phyloP scores from a whole-genome alignment of 92 coral and sea anemone species.

The Zoanthus gigantus region DNA sequence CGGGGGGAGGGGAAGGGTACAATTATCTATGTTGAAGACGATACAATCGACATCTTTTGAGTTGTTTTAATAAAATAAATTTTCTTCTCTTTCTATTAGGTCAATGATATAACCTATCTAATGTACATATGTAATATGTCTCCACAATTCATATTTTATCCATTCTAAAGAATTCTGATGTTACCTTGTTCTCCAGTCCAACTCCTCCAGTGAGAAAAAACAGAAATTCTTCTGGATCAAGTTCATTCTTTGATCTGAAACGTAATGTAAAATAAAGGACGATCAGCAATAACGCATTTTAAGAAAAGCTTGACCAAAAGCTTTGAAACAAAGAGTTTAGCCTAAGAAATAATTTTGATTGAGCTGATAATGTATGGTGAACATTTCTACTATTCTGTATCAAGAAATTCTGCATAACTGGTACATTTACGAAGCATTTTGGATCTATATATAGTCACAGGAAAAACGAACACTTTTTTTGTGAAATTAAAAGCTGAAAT shows the following conservation, averaged over 20 bases:
- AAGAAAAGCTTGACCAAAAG: neutral
- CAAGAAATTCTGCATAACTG: too few species aligned
- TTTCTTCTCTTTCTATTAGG: neutral
- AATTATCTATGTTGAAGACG: too few species aligned
- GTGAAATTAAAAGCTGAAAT: too few species aligned
- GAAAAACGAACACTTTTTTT: neutral
- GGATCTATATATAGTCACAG: too few species aligned
- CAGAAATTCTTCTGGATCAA: conserved; percentile 94
- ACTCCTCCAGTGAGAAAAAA: conserved; percentile 99
- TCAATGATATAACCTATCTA: neutral
- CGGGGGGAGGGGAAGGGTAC: too few species aligned
- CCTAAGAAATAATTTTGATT: neutral
- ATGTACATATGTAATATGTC: neutral
- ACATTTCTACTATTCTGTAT: neutral
- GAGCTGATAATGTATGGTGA: neutral
- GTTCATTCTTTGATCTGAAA: conserved; percentile 86
- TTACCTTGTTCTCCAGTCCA: conserved; percentile 97
- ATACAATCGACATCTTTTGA: too few species aligned
- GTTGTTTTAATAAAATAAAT: neutral
- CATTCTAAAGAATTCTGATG: neutral
- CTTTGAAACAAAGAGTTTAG: neutral
- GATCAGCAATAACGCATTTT: neutral
- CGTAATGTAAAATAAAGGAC: neutral
- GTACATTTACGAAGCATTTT: too few species aligned
- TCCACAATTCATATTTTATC: neutral